Evolutionary conservation across 2,797 vertebrate species (phyloP).

Genomic region (Lindbergichthys nudifrons): DNA sequence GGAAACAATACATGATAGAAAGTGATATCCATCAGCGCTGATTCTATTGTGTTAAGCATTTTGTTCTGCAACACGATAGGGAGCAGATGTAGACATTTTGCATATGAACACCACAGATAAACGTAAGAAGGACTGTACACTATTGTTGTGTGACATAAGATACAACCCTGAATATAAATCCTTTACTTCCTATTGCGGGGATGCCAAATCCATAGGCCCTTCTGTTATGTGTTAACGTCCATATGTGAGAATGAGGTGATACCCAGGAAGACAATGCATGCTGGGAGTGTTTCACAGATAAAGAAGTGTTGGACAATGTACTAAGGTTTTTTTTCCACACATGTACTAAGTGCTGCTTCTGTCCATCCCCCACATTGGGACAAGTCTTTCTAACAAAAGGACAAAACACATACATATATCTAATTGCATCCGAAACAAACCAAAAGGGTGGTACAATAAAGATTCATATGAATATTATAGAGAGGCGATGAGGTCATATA

Average conservation of each 20-base stretch:
- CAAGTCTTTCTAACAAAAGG: not conserved
- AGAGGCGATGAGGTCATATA: no score
- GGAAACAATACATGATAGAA: conserved; percentile 1
- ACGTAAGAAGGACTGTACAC: conserved; percentile 8
- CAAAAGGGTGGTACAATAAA: not conserved
- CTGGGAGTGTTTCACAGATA: conserved; percentile 16
- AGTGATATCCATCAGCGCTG: conserved; percentile 16
- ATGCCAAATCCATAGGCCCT: not conserved
- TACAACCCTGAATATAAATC: conserved; percentile 19
- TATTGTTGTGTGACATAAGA: conserved; percentile 36
- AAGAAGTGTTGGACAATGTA: not conserved
- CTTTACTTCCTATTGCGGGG: conserved; percentile 19
- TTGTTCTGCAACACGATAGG: conserved; percentile 21
- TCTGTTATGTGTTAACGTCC: not conserved
- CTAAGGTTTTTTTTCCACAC: not conserved
- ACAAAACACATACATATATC: not conserved
- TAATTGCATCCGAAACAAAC: not conserved
- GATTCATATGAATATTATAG: not conserved
- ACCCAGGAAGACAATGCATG: conserved; percentile 12
- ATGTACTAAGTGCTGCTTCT: not conserved
- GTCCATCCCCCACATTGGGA: not conserved
- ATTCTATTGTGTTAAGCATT: conserved; percentile 16
- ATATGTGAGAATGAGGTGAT: conserved; percentile 10
- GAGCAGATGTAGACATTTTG: conserved; percentile 12
- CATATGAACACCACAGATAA: not conserved